Base-by-base conservation (phyloP, 2,888 invertebrate genomes). In the Camponotus fellah region DNA sequence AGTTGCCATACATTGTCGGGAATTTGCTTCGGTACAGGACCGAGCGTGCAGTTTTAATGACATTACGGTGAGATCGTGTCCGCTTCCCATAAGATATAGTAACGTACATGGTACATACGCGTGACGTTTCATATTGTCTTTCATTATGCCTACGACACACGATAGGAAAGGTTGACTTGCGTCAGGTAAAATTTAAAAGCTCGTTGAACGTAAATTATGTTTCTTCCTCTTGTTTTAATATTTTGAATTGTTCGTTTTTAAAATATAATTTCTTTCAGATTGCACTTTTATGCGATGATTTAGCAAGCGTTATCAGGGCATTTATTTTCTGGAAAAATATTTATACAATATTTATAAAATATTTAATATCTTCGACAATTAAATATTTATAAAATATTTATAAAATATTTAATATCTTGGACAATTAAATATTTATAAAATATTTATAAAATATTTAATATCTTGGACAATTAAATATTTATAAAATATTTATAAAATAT, bases 1-100 rank as follows among this genome's bases (percentile, higher is more conserved):
- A 60, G 79, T 49, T 74, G 56, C 58, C 58, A 34, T 72, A 79
- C 60, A 37, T 46, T 65, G 46, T 49, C 34, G 74, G 46, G 37
- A 72, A 60, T 72, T 79, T 72, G 60, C 60, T 72, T 21, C 37
- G 46, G 68, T 21, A 26, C 74, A 37, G 34, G 43, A 58, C 58
- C 58, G 21, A 60, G 21, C 79, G 37, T 80, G 60, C 34, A 80
- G 37, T 80, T 80, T 80, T 80, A 80, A 80, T 74, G 60, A 37
- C 26, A 60, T 60, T 80, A 72, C 12, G 40, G 77, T 2, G 53
- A 64, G 43, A 79, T 72, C 34, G 43, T 34, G 74, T 60, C 8
- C 12, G 34, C 17, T 37, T 26, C 17, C 3, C 26, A 34, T 49
- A 46, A 77, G 77, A 77, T 60, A 5, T 21, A 69, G 53, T 37